Conservation (phyloP, 2,113 vertebrate species). For the Campylomormyrus tamandua region DNA sequence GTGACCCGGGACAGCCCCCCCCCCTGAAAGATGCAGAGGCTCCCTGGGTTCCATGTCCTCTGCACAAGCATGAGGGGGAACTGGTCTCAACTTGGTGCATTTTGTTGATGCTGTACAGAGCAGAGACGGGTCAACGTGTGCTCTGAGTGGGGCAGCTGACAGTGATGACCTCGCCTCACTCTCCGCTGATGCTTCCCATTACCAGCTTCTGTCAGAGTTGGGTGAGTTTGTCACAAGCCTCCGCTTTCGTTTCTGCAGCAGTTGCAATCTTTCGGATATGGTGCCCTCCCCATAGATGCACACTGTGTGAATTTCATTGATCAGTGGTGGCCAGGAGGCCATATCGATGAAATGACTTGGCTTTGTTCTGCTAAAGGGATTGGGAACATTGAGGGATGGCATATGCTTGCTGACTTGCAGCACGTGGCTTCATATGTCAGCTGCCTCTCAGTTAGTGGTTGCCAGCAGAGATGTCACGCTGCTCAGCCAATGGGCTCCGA, state of each 20-base stretch:
- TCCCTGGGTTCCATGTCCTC: background rate
- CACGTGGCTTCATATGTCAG: background rate
- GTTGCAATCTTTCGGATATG: background rate
- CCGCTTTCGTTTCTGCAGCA: background rate
- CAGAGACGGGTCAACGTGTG: slow-evolving; percentile 63
- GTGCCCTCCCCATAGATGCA: background rate
- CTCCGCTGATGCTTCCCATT: slow-evolving; percentile 73
- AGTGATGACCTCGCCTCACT: slow-evolving; percentile 63
- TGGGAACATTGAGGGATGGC: background rate
- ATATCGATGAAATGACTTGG: background rate
- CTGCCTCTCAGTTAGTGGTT: background rate
- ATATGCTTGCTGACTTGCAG: background rate
- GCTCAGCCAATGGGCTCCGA: background rate
- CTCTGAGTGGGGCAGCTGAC: slow-evolving; percentile 54
- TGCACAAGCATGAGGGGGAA: background rate
- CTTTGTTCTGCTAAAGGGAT: background rate
- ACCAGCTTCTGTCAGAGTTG: slow-evolving; percentile 86
- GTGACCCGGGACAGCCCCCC: slow-evolving; percentile 9
- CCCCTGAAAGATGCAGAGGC: background rate
- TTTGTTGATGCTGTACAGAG: slow-evolving; percentile 53
- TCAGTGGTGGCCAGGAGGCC: background rate
- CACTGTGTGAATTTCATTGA: background rate
- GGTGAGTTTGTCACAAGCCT: slow-evolving; percentile 58
- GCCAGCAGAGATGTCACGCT: background rate
- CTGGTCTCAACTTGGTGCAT: background rate